These are phyloP conservation scores for Lamprotornis superbus DNA, from an alignment of 2,113 vertebrate species.

Conservation along the genomic window DNA sequence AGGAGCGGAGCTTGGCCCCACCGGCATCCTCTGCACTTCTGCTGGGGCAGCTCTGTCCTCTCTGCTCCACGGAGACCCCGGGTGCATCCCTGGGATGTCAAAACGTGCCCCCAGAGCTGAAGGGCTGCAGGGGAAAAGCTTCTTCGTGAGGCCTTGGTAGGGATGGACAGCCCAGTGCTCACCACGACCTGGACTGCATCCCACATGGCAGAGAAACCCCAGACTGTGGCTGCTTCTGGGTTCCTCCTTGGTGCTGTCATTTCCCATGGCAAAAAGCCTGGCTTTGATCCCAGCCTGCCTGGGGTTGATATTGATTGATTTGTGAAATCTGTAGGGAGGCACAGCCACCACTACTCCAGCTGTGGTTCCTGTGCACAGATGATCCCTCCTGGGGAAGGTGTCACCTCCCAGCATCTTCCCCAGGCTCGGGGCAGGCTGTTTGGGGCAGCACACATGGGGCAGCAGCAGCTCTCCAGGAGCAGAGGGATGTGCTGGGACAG, in stretches of 20 bases:
- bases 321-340: background rate
- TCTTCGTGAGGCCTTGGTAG: background rate
- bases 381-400: background rate
- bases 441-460: background rate
- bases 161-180: rapidly evolving
- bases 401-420: background rate
- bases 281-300: background rate
- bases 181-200: background rate
- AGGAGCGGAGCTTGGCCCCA: background rate
- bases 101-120: background rate
- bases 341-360: background rate
- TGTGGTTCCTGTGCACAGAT: background rate
- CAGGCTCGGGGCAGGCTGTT: background rate
- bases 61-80: rapidly evolving
- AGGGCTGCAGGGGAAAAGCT: background rate
- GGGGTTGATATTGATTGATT: background rate
- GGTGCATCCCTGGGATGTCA: background rate
- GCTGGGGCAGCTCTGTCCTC: background rate
- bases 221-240: background rate
- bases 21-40: rapidly evolving
- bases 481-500: background rate
- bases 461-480: background rate
- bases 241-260: background rate
- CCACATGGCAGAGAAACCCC: background rate
- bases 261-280: background rate